Conservation (phyloP, 2,888 invertebrate genomes). For the Serripes groenlandicus region DNA sequence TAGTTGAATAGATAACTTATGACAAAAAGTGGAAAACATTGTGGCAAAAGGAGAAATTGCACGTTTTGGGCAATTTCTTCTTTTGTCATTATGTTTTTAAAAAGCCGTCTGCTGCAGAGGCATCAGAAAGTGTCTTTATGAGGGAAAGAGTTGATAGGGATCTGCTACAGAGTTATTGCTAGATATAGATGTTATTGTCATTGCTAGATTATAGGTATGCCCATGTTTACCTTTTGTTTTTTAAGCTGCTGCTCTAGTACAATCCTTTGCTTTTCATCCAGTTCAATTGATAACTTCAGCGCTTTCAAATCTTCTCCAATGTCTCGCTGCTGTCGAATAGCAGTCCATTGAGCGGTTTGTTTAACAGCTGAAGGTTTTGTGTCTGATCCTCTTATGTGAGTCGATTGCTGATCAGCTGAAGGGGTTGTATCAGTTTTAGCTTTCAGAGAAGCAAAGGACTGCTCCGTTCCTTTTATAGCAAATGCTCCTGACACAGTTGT, state of each 20-base stretch:
- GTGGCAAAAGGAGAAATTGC: background rate
- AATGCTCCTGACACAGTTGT: background rate
- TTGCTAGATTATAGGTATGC: too few species aligned
- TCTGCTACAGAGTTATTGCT: too few species aligned
- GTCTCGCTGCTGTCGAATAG: conserved; percentile 34
- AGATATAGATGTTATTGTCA: too few species aligned
- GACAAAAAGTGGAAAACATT: too few species aligned
- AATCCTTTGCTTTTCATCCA: conserved; percentile 60
- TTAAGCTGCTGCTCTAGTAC: conserved; percentile 52
- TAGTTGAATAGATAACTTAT: too few species aligned
- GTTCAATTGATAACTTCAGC: conserved; percentile 47
- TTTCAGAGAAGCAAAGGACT: conserved; percentile 50
- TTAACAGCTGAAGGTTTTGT: background rate
- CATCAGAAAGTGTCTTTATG: too few species aligned
- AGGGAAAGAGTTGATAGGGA: too few species aligned
- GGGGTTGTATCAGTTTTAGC: too few species aligned
- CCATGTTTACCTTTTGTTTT: conserved; percentile 73
- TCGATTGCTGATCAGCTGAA: too few species aligned
- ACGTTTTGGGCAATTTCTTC: background rate
- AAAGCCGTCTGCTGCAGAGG: too few species aligned
- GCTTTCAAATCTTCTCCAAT: background rate
- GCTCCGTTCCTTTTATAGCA: conserved; percentile 53
- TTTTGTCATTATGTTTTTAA: background rate
- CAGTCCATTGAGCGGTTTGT: conserved; percentile 50
- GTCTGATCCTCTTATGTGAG: conserved; percentile 13